A percentile compares a stretch with the other conserved stretches of the same genome.
Evolutionary conservation across 2,113 vertebrate species (phyloP).

Genomic region (Osmerus mordax): DNA sequence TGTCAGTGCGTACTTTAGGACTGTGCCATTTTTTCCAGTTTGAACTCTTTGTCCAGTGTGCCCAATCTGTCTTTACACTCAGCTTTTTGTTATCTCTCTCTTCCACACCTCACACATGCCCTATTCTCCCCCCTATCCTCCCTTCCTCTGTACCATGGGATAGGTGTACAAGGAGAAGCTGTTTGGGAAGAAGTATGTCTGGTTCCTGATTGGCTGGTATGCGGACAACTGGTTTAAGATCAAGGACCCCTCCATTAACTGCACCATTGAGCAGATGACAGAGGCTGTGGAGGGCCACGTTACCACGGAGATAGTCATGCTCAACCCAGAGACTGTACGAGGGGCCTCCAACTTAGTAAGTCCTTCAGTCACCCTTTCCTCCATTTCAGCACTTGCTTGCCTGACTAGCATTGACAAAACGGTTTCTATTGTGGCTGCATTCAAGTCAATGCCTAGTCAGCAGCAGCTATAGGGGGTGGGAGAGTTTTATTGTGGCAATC

Average conservation of each 20-base stretch:
- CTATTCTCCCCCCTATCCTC: neutral
- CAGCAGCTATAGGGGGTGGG: neutral
- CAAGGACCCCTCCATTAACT: slow-evolving; percentile 92
- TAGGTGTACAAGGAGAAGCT: slow-evolving; percentile 96
- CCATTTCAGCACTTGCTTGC: neutral
- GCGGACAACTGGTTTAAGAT: slow-evolving; percentile 97
- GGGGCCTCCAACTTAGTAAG: slow-evolving; percentile 92
- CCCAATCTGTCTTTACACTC: neutral
- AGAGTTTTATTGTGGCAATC: too few relatives aligned
- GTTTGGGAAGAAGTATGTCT: slow-evolving; percentile 93
- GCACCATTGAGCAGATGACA: slow-evolving; percentile 92
- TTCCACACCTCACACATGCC: neutral
- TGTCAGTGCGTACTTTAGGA: neutral
- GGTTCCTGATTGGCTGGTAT: slow-evolving; percentile 97
- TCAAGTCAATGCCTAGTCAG: neutral
- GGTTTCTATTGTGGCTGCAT: neutral
- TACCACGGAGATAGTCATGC: slow-evolving; percentile 96
- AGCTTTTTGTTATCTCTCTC: neutral
- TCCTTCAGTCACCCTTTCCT: neutral
- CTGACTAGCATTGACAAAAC: neutral
- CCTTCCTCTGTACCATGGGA: slow-evolving; percentile 2
- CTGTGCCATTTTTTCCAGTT: neutral
- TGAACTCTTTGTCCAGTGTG: neutral
- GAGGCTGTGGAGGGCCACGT: slow-evolving; percentile 93
- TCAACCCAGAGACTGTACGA: slow-evolving; percentile 90